Evolutionary conservation across 2,113 vertebrate genomes (phyloP).

Genomic region (Siniperca chuatsi): DNA sequence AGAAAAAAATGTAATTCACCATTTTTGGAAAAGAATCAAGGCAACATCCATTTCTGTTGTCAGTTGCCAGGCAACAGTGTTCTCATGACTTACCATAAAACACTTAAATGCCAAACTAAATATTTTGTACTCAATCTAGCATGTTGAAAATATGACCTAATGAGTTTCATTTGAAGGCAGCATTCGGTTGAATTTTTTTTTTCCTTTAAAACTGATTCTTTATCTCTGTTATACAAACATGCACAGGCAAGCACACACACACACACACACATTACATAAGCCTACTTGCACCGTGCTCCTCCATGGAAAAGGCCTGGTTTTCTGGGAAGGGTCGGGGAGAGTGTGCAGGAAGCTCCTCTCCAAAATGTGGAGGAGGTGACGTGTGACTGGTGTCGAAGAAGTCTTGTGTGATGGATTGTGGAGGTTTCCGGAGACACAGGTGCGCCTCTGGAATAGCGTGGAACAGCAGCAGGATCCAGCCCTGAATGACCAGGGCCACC

Average conservation of each 20-base stretch:
- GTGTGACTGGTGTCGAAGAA: conserved; percentile 94
- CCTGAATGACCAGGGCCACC: conserved; percentile 92
- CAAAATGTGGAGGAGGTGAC: conserved; percentile 87
- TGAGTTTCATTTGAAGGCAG: not conserved
- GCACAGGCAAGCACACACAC: conserved; percentile 14
- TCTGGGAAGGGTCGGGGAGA: conserved; percentile 91
- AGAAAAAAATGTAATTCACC: not conserved
- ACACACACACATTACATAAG: conserved; percentile 38
- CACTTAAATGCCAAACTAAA: conserved; percentile 1
- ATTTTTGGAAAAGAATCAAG: conserved; percentile 2
- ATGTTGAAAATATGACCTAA: conserved; percentile 1
- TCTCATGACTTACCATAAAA: conserved; percentile 15
- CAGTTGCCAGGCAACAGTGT: conserved; percentile 58
- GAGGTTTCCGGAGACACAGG: conserved; percentile 88
- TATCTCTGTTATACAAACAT: not conserved
- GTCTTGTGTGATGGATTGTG: conserved; percentile 88
- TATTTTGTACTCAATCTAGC: not conserved
- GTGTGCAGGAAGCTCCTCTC: conserved; percentile 89
- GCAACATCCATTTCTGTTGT: conserved; percentile 25
- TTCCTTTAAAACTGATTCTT: not conserved
- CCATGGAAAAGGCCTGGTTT: conserved; percentile 95
- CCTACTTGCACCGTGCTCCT: conserved; percentile 94
- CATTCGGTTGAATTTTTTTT: not conserved
- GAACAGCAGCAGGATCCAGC: conserved; percentile 95
- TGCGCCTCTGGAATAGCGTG: conserved; percentile 95